These are phyloP conservation scores for Drosophila rufa DNA, from an alignment of 1,140 invertebrate species.

Conservation along the genomic window DNA sequence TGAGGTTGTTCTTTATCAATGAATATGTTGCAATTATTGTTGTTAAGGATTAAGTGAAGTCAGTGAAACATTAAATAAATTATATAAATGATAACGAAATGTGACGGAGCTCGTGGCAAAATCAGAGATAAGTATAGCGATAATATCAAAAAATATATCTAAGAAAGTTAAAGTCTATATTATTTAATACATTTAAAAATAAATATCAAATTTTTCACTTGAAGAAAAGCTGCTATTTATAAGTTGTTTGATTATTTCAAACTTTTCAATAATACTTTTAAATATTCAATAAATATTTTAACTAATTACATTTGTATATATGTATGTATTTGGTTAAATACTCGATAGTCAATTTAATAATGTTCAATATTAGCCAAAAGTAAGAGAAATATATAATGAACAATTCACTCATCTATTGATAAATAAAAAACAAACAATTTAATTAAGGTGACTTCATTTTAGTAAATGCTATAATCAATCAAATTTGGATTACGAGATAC, in stretches of 20 bases:
- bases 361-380: too few relatives aligned
- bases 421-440: not conserved
- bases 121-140: not conserved
- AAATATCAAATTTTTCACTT: not conserved
- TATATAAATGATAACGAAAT: slow-evolving; percentile 9
- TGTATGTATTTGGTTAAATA: too few relatives aligned
- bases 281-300: too few relatives aligned
- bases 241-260: too few relatives aligned
- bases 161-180: not conserved
- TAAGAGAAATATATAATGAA: not conserved
- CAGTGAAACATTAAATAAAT: not conserved
- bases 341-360: too few relatives aligned
- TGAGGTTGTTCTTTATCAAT: slow-evolving; percentile 9
- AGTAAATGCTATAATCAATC: slow-evolving; percentile 2
- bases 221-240: too few relatives aligned
- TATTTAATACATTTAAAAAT: not conserved
- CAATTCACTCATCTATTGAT: not conserved
- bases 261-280: too few relatives aligned
- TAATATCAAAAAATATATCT: not conserved
- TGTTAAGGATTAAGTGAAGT: not conserved
- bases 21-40: slow-evolving; percentile 8
- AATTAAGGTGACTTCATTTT: not conserved
- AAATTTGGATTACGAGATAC: not conserved
- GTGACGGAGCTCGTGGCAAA: not conserved
- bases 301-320: too few relatives aligned